Base-by-base conservation (phyloP, 2,797 vertebrate genomes). In the Xiphorhynchus erythropygius region DNA sequence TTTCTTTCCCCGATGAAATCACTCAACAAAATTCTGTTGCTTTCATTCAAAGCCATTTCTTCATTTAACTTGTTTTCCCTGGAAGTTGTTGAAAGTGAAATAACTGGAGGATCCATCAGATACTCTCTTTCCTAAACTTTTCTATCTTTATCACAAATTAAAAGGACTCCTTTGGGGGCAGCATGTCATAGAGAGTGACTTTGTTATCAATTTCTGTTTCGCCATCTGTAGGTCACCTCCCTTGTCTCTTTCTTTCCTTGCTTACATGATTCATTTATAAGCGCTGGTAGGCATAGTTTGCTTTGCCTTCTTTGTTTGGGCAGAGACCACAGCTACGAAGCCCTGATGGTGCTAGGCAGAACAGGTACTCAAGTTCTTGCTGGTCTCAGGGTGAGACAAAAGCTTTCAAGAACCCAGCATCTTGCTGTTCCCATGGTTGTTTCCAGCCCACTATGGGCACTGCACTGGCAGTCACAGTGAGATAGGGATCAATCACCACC, bases 401-500 rank as follows among this genome's bases (percentile, higher is more conserved):
- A 60, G 1, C 5, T 11, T 68, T 13, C 27, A 87, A 42, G 39
- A 87, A 49, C 25, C 11, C 32, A 41, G 2, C 0, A 0, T 68
- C 16, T 12, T 33, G 5, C 15, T 86, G 7, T 35, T 28, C 10
- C 17, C 6, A 11, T 13, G 11, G 7, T 6, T 77, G 4, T 64
- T 84, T 67, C 35, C 47, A 86, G 56, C 47, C 56, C 24, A 18
- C 13, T 3, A 0, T 16, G 28, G 7, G 9, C 52, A 41, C n/a
- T 5, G 11, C 0, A 0, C 9, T 71, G 56, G 46, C 47, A 18
- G 28, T 1, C 13, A 8, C 2, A 3, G 14, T 53, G 41, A 10
- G 7, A 27, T 3, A 56, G 10, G 56, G 49, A 9, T 39, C 16
- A 30, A 30, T n/a, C 1, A 7, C 8, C 7, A 9, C 22, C 52